phyloP scores from a whole-genome alignment of 2,113 vertebrate genomes.

The Chascanopsetta lugubris region DNA sequence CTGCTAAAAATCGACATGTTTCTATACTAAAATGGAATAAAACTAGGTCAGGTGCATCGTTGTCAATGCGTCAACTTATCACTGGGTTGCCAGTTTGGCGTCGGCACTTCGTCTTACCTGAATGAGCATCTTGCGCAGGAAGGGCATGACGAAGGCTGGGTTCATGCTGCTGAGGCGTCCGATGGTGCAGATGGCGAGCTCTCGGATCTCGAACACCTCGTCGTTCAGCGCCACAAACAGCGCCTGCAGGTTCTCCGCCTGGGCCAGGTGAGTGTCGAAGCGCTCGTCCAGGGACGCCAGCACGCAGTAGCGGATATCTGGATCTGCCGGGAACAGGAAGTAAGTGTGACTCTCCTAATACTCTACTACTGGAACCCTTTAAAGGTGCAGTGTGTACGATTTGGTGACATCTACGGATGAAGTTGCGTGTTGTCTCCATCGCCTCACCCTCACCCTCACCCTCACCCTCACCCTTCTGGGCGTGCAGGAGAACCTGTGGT shows the following conservation, averaged over 20 bases:
- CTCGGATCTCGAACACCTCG: constrained; percentile 98
- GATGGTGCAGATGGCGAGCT: constrained; percentile 97
- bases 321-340: constrained; percentile 81
- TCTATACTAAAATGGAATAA: not conserved
- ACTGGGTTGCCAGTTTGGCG: not conserved
- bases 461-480: too few species aligned
- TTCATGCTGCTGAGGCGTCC: constrained; percentile 99
- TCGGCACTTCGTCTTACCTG: constrained; percentile 82
- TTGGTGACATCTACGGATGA: too few species aligned
- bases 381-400: too few species aligned
- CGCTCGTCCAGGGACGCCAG: constrained; percentile 97
- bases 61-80: not conserved
- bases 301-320: constrained; percentile 97
- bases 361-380: not conserved
- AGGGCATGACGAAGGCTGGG: constrained; percentile 99
- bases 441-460: too few species aligned
- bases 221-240: constrained; percentile 97
- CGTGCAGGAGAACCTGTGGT: too few species aligned
- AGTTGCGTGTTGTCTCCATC: too few species aligned
- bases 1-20: too few species aligned
- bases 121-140: constrained; percentile 98
- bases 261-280: constrained; percentile 96
- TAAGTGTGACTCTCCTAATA: not conserved
- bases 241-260: constrained; percentile 96
- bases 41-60: not conserved